Evolutionary conservation across 1,140 invertebrate genomes (phyloP).

Genomic region (Cotesia glomerata): DNA sequence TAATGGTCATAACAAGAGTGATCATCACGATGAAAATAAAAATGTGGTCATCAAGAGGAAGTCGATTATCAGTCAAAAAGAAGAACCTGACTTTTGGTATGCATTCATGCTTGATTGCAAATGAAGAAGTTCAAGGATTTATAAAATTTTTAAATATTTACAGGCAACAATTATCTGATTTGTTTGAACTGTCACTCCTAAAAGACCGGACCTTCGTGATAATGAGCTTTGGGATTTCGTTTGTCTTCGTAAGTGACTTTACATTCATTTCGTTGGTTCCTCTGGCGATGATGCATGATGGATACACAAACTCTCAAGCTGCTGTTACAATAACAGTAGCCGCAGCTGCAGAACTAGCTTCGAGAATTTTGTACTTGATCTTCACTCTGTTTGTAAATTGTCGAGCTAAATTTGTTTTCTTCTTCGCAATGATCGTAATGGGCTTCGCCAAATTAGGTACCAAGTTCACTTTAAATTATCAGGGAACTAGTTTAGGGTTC

Average conservation of each 20-base stretch:
- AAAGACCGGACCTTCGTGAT: constrained; percentile 51
- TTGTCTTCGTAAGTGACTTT: constrained; percentile 52
- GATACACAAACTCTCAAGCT: constrained; percentile 47
- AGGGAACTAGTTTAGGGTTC: neutral
- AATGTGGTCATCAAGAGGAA: neutral
- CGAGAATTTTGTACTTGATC: constrained; percentile 48
- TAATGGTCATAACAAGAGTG: constrained; percentile 28
- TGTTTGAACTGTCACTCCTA: constrained; percentile 53
- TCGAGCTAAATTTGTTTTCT: constrained; percentile 54
- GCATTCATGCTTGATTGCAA: neutral
- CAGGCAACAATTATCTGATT: constrained; percentile 34
- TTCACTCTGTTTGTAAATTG: constrained; percentile 51
- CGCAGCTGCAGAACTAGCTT: constrained; percentile 51
- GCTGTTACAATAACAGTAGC: constrained; percentile 50
- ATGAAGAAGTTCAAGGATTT: too few species aligned
- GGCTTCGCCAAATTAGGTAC: constrained; percentile 50
- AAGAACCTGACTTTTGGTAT: constrained; percentile 21
- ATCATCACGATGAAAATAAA: constrained; percentile 17
- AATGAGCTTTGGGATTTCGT: constrained; percentile 51
- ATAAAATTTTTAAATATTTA: constrained; percentile 8
- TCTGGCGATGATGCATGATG: constrained; percentile 52
- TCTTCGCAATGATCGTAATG: constrained; percentile 53
- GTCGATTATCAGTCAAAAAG: neutral
- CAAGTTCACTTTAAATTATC: neutral
- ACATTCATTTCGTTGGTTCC: constrained; percentile 53